These are phyloP conservation scores for Drosophila rhopaloa DNA, from an alignment of 1,140 invertebrate genomes.

Conservation along the genomic window DNA sequence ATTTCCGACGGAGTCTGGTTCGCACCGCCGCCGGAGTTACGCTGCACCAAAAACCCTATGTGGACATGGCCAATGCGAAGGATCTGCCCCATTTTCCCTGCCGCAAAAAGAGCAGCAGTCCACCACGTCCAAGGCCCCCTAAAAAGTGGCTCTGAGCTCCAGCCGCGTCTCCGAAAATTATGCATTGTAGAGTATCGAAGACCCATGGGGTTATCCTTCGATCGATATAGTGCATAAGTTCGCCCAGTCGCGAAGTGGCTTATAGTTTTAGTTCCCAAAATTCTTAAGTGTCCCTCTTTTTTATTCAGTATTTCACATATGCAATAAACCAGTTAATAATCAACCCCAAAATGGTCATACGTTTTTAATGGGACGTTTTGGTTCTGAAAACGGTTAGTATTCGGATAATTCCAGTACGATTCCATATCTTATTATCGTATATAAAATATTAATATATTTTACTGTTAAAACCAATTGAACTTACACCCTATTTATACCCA, in stretches of 20 bases:
- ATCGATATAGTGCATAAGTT: conserved; percentile 52
- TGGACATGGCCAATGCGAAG: background rate
- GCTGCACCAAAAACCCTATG: conserved; percentile 42
- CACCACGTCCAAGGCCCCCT: background rate
- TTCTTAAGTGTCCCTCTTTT: conserved; percentile 15
- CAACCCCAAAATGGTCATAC: background rate
- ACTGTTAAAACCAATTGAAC: no score
- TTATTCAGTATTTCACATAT: background rate
- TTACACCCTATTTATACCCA: no score
- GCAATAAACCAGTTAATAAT: conserved; percentile 41
- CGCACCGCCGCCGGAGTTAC: conserved; percentile 67
- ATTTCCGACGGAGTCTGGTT: conserved; percentile 42
- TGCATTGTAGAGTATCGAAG: conserved; percentile 51
- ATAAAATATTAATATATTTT: no score
- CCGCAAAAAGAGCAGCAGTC: background rate
- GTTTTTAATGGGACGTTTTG: background rate
- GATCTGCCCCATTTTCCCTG: conserved; percentile 19
- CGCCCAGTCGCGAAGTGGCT: conserved; percentile 38
- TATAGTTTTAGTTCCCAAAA: conserved; percentile 44
- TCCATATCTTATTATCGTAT: no score
- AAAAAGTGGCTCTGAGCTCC: conserved; percentile 34
- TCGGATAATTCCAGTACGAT: no score
- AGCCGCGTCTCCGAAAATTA: conserved; percentile 29
- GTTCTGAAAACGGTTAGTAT: no score
- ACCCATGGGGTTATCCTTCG: background rate